Evolutionary conservation across 2,888 invertebrate genomes (phyloP), one percentile per base, ranked within the genome.

Genomic region (Colostygia pectinataria): DNA sequence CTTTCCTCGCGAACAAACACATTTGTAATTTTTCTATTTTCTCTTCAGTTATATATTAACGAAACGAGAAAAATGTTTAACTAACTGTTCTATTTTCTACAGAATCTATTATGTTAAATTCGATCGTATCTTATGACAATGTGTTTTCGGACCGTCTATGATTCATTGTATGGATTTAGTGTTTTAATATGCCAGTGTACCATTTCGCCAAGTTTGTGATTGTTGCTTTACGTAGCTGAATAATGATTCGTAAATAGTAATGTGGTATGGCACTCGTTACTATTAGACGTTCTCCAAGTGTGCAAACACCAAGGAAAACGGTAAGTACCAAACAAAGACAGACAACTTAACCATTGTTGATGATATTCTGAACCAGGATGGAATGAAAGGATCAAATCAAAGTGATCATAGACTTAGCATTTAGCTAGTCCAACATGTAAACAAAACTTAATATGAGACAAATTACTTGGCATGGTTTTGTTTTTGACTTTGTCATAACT

Each of bases 231-330:
- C 53, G 61, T 67, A 77, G 74, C 78, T 74, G 70, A 76, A 82
- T 80, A 80, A 87, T 87, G 84, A 77, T 80, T 81, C 69, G 76
- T 71, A 81, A 80, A 75, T 73, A 77, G 70, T 82, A 79, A 80
- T 86, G 86, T 90, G 89, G 81, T 79, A 90, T 90, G 90, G 90
- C 90, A 83, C 88, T 90, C 71, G 88, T 90, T 77, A 89, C 88
- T 67, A 89, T 89, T 78, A 85, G 87, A 66, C 89, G 90, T 77
- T 89, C 90, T 78, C 80, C 87, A 68, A 90, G 88, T 83, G 86
- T 90, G 73, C 89, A 84, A 80, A 80, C 88, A 81, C 83, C 86
- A 72, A 87, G 80, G 73, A 85, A 87, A 83, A 82, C 88, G 85
- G 90, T 90, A 67, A 81, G 88, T 79, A 70, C 61, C 57, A 61